phyloP scores from a whole-genome alignment of 1,140 invertebrate genomes.

The Eumeta japonica region DNA sequence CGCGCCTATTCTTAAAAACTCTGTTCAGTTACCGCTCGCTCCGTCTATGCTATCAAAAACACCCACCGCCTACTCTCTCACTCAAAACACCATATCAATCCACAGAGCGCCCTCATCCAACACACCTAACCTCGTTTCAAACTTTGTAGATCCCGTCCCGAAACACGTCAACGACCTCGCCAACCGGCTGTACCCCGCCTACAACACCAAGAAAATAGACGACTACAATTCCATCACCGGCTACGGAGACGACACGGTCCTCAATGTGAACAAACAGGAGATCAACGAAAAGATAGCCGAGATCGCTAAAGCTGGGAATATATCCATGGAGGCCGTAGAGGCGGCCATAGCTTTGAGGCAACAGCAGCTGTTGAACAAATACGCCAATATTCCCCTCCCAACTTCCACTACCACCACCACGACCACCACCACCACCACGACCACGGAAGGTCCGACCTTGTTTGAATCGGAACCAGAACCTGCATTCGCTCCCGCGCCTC shows the following conservation, averaged over 20 bases:
- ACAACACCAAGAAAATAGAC: constrained; percentile 49
- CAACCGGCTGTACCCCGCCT: constrained; percentile 23
- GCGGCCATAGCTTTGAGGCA: constrained; percentile 69
- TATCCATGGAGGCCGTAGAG: constrained; percentile 71
- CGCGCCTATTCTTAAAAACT: constrained; percentile 31
- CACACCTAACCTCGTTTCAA: constrained; percentile 37
- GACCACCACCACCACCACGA: constrained; percentile 48
- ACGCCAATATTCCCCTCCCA: constrained; percentile 50
- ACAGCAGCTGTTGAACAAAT: constrained; percentile 64
- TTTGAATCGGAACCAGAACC: constrained; percentile 42
- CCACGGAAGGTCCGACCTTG: constrained; percentile 26
- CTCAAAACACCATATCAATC: constrained; percentile 20
- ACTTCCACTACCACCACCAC: constrained; percentile 53
- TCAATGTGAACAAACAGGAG: constrained; percentile 47
- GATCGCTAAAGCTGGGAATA: constrained; percentile 65
- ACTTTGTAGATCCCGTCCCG: constrained; percentile 50
- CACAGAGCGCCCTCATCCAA: constrained; percentile 25
- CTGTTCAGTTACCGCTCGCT: constrained; percentile 21
- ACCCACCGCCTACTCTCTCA: constrained; percentile 18
- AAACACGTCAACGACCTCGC: constrained; percentile 43
- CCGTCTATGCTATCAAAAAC: constrained; percentile 15
- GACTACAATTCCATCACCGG: constrained; percentile 49
- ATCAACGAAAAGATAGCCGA: constrained; percentile 53
- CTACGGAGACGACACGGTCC: constrained; percentile 40
- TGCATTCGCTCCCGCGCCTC: constrained; percentile 29